These are phyloP conservation scores for Ennomos quercinarius DNA, from an alignment of 2,888 invertebrate genomes.

Conservation along the genomic window DNA sequence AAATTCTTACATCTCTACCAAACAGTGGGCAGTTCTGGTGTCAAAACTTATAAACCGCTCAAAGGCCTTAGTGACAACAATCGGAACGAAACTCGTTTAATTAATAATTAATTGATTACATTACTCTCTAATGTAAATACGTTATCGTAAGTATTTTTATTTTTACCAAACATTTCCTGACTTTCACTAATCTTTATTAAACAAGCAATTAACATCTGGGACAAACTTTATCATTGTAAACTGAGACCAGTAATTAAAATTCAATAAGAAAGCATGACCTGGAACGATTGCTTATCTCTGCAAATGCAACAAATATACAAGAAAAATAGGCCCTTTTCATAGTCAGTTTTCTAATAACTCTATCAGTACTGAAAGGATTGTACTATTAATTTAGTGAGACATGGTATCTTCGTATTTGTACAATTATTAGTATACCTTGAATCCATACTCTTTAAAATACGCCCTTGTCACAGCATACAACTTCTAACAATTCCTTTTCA, in stretches of 20 bases:
- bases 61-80: no score
- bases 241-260: conserved; percentile 32
- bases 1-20: no score
- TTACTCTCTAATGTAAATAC: no score
- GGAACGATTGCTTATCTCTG: conserved; percentile 28
- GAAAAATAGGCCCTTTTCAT: conserved; percentile 7
- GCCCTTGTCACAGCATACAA: conserved; percentile 4
- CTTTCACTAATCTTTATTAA: conserved; percentile 25
- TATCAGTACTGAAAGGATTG: no score
- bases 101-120: no score
- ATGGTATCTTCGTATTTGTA: neutral
- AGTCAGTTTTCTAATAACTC: neutral
- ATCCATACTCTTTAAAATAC: neutral
- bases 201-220: conserved; percentile 38
- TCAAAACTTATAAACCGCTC: no score
- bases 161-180: conserved; percentile 9
- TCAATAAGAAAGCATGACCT: conserved; percentile 29
- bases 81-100: no score
- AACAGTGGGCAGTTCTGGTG: no score
- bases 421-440: no score
- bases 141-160: no score
- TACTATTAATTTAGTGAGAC: neutral
- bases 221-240: conserved; percentile 30
- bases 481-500: neutral
- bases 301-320: conserved; percentile 14